These are phyloP conservation scores for Noctilio leporinus DNA, from an alignment of 2,113 vertebrate genomes.

Conservation along the genomic window DNA sequence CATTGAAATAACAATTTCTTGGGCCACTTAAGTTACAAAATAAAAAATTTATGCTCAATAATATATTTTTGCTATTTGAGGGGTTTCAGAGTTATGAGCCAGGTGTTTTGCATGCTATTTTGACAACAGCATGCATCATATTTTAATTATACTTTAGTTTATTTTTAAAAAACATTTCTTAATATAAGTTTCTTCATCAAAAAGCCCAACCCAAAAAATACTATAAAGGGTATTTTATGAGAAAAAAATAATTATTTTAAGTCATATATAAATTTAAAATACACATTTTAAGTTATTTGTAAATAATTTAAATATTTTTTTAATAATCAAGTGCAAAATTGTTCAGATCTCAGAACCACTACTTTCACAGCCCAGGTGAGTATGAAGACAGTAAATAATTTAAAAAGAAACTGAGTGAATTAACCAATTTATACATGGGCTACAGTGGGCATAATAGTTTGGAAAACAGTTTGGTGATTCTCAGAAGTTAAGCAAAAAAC, in stretches of 20 bases:
- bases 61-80: background rate
- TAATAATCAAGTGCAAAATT: background rate
- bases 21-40: background rate
- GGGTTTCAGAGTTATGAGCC: background rate
- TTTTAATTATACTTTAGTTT: background rate
- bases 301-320: conserved; percentile 26
- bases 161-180: background rate
- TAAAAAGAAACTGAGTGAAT: background rate
- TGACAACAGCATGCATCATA: background rate
- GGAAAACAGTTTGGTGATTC: background rate
- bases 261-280: background rate
- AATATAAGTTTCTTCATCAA: background rate
- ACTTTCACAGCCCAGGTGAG: background rate
- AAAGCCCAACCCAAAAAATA: background rate
- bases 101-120: background rate
- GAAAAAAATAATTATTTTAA: background rate
- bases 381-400: background rate
- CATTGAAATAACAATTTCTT: background rate
- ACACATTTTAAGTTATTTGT: background rate
- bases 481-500: background rate
- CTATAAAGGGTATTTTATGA: background rate
- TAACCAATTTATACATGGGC: background rate
- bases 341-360: background rate
- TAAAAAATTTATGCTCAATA: background rate
- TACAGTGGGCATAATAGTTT: background rate